Base-by-base conservation (phyloP, 2,888 invertebrate genomes). In the Mamestra brassicae region DNA sequence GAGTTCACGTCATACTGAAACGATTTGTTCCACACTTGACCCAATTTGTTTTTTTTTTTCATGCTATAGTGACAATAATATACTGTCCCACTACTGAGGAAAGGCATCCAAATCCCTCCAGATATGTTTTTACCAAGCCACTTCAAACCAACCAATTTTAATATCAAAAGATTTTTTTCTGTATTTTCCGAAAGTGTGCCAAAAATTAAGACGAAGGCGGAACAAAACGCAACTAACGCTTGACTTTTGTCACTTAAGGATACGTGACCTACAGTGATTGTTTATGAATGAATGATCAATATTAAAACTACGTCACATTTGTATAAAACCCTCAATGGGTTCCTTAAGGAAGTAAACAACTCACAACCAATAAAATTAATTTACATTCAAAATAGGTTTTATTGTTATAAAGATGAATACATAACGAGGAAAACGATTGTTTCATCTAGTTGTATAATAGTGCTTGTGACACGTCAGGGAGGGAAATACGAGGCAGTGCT, bases 381-480 rank as follows among this genome's bases (percentile, higher is more conserved):
- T 45, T 38, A 50, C 15, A 64, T 54, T 26, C 55, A 36, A 68
- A 71, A 71, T 58, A 76, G 50, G 55, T 70, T 47, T 63, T 63
- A 75, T 65, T 66, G 62, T 66, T 38, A 71, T 57, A 47, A 54
- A 76, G 65, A 71, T 80, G 45, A 54, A 38, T 57, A 38, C 36
- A 50, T 52, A 67, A 65, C 36, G 11, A 74, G 81, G 81, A 82
- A 81, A 74, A 81, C 52, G 2, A n/a, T 62, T 38, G 67, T 47
- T 62, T 50, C 8, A 54, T 50, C 17, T 4, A 47, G 52, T 78
- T 81, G 55, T 78, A 74, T 74, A 81, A 74, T 66, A 58, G 6
- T 26, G n/a, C 6, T 26, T 62, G 11, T 47, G 11, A 7, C 2
- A 26, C 74, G 76, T 80, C 83, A 80, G 50, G 36, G 4, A 83